These are phyloP conservation scores for Hydrotaea cyrtoneurina DNA, from an alignment of 2,888 invertebrate species.

Conservation along the genomic window DNA sequence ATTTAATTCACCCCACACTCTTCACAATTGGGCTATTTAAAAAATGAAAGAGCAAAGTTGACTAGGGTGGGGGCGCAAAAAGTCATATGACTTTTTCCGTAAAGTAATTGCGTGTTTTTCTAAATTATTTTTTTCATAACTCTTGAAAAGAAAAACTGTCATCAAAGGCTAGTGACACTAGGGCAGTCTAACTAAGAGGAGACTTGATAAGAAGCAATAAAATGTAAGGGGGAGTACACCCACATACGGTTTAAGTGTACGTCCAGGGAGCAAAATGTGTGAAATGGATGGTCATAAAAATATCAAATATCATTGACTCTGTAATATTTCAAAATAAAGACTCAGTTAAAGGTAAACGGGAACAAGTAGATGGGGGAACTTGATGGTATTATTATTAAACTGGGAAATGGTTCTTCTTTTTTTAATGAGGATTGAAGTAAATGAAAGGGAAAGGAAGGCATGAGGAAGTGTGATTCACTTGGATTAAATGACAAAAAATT, in stretches of 20 bases:
- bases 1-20: slow-evolving; percentile 4
- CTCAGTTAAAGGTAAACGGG: neutral
- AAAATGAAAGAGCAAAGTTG: neutral
- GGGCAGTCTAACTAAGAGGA: neutral
- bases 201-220: neutral
- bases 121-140: slow-evolving; percentile 2
- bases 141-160: neutral
- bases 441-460: no score
- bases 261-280: neutral
- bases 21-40: neutral
- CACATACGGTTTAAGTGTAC: neutral
- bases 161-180: neutral
- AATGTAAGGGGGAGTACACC: neutral
- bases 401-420: no score
- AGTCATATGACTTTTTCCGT: neutral
- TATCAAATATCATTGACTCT: slow-evolving; percentile 13
- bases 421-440: no score
- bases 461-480: no score
- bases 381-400: no score
- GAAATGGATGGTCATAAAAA: slow-evolving; percentile 4
- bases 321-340: slow-evolving; percentile 4
- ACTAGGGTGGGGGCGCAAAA: neutral
- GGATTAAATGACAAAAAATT: no score
- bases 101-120: slow-evolving; percentile 3
- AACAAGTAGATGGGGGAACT: no score